Evolutionary conservation across 2,113 vertebrate species (phyloP), one percentile per base, ranked within the genome.

Genomic region (Perognathus longimembris): DNA sequence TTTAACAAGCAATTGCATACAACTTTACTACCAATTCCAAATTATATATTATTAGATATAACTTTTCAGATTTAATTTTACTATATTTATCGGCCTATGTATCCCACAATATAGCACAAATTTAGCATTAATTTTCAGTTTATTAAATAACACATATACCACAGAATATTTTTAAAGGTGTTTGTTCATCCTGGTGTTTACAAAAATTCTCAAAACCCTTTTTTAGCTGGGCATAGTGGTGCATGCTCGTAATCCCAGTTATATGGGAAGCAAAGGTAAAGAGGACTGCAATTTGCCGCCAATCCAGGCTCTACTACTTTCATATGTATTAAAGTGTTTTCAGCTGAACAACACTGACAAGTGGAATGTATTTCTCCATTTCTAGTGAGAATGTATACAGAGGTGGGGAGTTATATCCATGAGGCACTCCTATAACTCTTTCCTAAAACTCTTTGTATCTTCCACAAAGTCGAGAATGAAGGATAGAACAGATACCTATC

Each of bases 1-100:
- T 96, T 95, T 63, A 84, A 97, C 3, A 97, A 66, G 57, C 26
- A 34, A 92, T 97, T 93, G 97, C 14, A 91, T 73, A 95, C 66
- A n/a, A 59, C 8, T 95, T 75, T 75, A 94, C 5, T 85, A 9
- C 9, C 57, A 95, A 76, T 73, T 20, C 30, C 4, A 54, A 54
- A 54, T 54, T 54, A 54, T 54, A 18, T 1, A 63, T 38, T 85
- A 85, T 8, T 75, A n/a, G 82, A 75, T 30, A 66, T 4, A 85
- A 26, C 42, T 40, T 83, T 42, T 95, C 50, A 54, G 11, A 54
- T 54, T 54, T 15, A 54, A 54, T 54, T 54, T 54, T 54, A 54
- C 50, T 15, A 54, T 54, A 54, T 54, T 54, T 54, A 54, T 54
- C 15, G 17, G 17, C 50, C 84, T 89, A 92, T 83, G 15, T 26